Percentiles rank a stretch among this genome's conserved stretches.
phyloP scores from a whole-genome alignment of 2,888 invertebrate genomes.

The Plebejus anna region DNA sequence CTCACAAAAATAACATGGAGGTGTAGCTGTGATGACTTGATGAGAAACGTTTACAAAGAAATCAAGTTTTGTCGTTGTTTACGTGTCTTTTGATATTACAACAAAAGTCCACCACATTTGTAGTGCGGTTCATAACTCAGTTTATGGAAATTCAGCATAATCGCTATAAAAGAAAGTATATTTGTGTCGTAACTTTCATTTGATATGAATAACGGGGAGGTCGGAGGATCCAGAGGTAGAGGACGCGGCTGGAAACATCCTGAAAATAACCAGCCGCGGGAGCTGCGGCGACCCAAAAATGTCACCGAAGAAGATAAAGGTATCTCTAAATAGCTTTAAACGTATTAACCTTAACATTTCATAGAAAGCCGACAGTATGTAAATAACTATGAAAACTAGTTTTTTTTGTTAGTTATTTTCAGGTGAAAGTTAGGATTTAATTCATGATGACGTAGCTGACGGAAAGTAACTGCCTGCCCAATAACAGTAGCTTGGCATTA shows the following conservation, averaged over 20 bases:
- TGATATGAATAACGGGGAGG: conserved; percentile 78
- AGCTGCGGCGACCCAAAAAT: conserved; percentile 67
- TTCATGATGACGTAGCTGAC: conserved; percentile 71
- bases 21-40: conserved; percentile 52
- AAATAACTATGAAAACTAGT: conserved; percentile 25
- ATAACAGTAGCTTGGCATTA: neutral
- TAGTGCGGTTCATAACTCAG: conserved; percentile 40
- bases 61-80: conserved; percentile 70
- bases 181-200: conserved; percentile 41
- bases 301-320: conserved; percentile 63
- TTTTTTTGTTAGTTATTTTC: conserved; percentile 46
- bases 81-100: conserved; percentile 61
- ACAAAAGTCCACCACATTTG: conserved; percentile 35
- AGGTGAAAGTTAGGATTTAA: conserved; percentile 72
- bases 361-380: conserved; percentile 22
- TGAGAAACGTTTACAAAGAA: conserved; percentile 50
- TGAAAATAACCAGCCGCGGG: conserved; percentile 64
- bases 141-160: conserved; percentile 62
- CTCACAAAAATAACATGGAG: conserved; percentile 67
- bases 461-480: conserved; percentile 46
- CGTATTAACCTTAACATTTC: neutral
- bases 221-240: conserved; percentile 72
- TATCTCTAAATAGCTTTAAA: conserved; percentile 39
- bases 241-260: conserved; percentile 75
- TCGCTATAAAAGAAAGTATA: conserved; percentile 44